Base-by-base conservation (phyloP, 2,888 invertebrate species). In the Caenorhabditis afra region DNA sequence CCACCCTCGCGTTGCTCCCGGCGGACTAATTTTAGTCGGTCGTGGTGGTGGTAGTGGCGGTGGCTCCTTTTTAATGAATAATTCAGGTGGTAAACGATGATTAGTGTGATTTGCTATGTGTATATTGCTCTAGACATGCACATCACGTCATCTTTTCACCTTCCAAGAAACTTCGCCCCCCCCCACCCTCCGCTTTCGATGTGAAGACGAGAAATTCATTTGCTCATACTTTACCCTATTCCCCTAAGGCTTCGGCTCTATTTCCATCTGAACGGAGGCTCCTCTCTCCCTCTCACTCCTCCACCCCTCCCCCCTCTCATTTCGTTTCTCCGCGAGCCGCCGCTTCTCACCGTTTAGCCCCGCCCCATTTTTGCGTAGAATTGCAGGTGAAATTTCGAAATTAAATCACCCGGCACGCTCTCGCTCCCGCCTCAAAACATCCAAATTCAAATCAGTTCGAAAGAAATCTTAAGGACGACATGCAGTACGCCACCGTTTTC, bases 371-470 rank as follows among this genome's bases (percentile, higher is more conserved):
- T 41, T 45, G n/a, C 10, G 18, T 47, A 16, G 10, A 58, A 59
- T 55, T 29, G 62, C 71, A 71, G 71, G 71, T 71, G 71, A 49
- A 71, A 55, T 18, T n/a, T 59, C 49, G 57, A 58, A 16, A 39
- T 52, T 7, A 22, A 16, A 39, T 50, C 67, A 39, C 22, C 50
- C 52, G 44, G 44, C 49, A 55, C 62, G 57, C 44, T 35, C 49
- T 62, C 62, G 57, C 44, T 35, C 35, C 20, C 20, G 20, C 49
- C 49, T 7, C 29, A 29, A 29, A 49, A 16, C 45, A 35, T 35
- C 1, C n/a, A 11, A 45, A 53, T 44, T 23, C 18, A 22, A 52
- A 50, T 16, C 23, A 41, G 39, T 41, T 22, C 29, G 23, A 61
- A 12, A 58, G 14, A 3, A 58, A 20, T 11, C 14, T n/a, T 22